A percentile compares a stretch with the other conserved stretches of the same genome.
Conservation (phyloP, 2,888 invertebrate species). For the Pachliopta kotzebuea region DNA sequence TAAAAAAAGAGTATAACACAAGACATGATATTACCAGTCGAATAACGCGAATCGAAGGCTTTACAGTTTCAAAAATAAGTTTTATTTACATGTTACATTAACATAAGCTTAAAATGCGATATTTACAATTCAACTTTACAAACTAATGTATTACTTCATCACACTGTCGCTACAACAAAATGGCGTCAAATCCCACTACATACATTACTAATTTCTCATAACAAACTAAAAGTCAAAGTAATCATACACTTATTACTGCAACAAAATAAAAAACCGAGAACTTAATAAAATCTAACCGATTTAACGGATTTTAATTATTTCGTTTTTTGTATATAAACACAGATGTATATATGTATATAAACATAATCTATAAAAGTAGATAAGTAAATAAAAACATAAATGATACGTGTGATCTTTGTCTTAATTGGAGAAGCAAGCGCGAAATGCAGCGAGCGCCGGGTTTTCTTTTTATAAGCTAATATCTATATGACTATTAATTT, state of each 20-base stretch:
- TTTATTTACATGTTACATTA: slow-evolving; percentile 18
- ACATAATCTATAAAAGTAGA: background rate
- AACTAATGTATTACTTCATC: background rate
- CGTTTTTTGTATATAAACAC: background rate
- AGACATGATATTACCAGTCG: slow-evolving; percentile 4
- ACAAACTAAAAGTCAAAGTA: background rate
- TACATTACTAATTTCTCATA: slow-evolving; percentile 6
- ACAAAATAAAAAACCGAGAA: background rate
- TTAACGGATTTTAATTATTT: background rate
- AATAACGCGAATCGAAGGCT: slow-evolving; percentile 1
- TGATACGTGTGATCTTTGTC: background rate
- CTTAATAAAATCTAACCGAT: background rate
- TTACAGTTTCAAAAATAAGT: slow-evolving; percentile 8
- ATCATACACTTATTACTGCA: background rate
- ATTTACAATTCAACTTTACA: slow-evolving; percentile 25
- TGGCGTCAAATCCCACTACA: slow-evolving; percentile 3
- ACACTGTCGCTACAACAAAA: slow-evolving; percentile 8
- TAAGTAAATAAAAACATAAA: background rate
- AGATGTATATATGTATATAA: background rate
- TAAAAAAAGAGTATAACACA: background rate
- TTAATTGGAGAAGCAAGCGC: too few species aligned
- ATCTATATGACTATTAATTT: too few species aligned
- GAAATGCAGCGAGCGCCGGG: too few species aligned
- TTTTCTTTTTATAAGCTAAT: too few species aligned
- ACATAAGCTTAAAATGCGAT: slow-evolving; percentile 18